These are phyloP conservation scores for Apis cerana DNA, from an alignment of 1,140 invertebrate genomes.

Conservation along the genomic window DNA sequence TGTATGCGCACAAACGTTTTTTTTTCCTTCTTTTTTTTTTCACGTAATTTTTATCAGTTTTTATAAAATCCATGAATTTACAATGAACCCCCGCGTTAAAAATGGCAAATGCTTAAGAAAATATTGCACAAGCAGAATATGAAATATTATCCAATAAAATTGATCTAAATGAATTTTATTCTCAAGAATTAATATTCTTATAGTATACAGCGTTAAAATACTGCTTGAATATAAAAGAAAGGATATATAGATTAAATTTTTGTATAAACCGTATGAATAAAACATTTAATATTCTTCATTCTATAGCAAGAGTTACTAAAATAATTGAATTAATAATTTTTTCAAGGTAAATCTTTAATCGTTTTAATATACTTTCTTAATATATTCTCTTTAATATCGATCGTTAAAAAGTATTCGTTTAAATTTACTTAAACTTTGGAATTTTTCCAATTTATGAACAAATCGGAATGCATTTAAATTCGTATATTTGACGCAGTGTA, in stretches of 20 bases:
- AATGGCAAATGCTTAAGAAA: not conserved
- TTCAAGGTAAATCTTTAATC: not conserved
- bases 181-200: not conserved
- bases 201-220: too few species aligned
- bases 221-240: not conserved
- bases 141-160: not conserved
- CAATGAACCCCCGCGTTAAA: slow-evolving; percentile 1
- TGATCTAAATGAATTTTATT: not conserved
- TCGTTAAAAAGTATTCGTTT: not conserved
- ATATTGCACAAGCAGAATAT: not conserved
- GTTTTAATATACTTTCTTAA: not conserved
- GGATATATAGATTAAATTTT: not conserved
- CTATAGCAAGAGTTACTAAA: not conserved
- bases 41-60: not conserved
- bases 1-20: not conserved
- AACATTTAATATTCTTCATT: not conserved
- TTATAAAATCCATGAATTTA: slow-evolving; percentile 15
- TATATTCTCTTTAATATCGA: not conserved
- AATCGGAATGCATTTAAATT: not conserved
- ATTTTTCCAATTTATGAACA: slow-evolving; percentile 6
- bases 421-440: too few species aligned
- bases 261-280: not conserved
- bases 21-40: not conserved
- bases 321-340: not conserved
- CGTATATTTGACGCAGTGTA: not conserved